Evolutionary conservation across 2,888 invertebrate species (phyloP).

Genomic region (Onchidella celtica): DNA sequence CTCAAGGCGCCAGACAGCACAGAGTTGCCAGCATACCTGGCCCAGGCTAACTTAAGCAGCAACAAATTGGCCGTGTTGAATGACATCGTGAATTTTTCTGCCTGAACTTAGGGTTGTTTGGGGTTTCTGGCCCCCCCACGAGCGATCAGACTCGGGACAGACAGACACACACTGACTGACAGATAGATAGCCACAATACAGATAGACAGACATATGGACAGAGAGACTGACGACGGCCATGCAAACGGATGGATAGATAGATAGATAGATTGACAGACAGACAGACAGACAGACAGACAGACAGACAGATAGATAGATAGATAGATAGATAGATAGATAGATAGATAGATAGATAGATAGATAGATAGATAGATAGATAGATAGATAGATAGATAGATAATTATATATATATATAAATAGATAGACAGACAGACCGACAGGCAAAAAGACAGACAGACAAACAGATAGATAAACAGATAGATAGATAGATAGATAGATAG

Average conservation of each 20-base stretch:
- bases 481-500: slow-evolving; percentile 19
- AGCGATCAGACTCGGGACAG: too few relatives aligned
- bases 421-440: neutral
- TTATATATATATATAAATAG: neutral
- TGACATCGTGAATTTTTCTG: too few relatives aligned
- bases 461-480: neutral
- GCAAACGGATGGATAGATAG: neutral
- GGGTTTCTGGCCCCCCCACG: too few relatives aligned
- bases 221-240: neutral
- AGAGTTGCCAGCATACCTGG: too few relatives aligned
- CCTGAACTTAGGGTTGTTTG: too few relatives aligned
- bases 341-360: slow-evolving; percentile 7
- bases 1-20: too few relatives aligned
- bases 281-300: slow-evolving; percentile 1
- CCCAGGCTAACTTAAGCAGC: too few relatives aligned
- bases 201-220: neutral
- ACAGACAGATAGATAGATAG: slow-evolving; percentile 17
- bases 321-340: slow-evolving; percentile 19
- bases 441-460: neutral
- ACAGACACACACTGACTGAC: neutral
- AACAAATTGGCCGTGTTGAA: too few relatives aligned
- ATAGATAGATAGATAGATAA: neutral
- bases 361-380: neutral
- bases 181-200: neutral
- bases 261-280: neutral